Base-by-base conservation (phyloP, 2,888 invertebrate species). In the Copidosoma aretas region DNA sequence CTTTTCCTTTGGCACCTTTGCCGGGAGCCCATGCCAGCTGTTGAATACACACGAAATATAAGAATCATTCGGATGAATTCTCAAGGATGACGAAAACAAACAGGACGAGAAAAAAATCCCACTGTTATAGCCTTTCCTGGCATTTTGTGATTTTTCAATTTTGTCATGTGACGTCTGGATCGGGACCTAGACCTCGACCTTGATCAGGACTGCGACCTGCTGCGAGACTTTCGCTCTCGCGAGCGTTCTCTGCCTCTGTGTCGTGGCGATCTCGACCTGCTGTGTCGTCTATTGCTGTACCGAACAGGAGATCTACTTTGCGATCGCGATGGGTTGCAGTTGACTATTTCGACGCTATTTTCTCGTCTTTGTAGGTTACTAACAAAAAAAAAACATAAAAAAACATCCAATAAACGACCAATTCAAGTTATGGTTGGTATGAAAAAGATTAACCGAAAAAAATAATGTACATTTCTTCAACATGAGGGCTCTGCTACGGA, bases 11-110 rank as follows among this genome's bases (percentile, higher is more conserved):
- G 75, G 95, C 93, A 57, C 98, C 98, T 85, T 95, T 95, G 17
- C 97, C 97, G 3, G 97, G 97, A 32, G 98, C 98, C 98, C 98
- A 98, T 0, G 97, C 97, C 81, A 97, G 89, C 93, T 94, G 81
- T 61, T n/a, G n/a, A 70, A 58, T 57, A n/a, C 17, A 32, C 22
- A 54, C 32, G 32, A 32, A 32, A 32, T 8, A 46, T 15, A 46
- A 8, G 43, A 46, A 46, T 46, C 12, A 24, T 60, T n/a, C n/a
- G n/a, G n/a, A n/a, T n/a, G n/a, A n/a, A n/a, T n/a, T n/a, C n/a
- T n/a, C n/a, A n/a, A n/a, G n/a, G n/a, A n/a, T n/a, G n/a, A n/a
- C n/a, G n/a, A n/a, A n/a, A n/a, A n/a, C n/a, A n/a, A n/a, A n/a
- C n/a, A n/a, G n/a, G n/a, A n/a, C n/a, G n/a, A n/a, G n/a, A n/a